These are phyloP conservation scores for Pinctada fucata DNA, from an alignment of 2,888 invertebrate species.

Conservation along the genomic window DNA sequence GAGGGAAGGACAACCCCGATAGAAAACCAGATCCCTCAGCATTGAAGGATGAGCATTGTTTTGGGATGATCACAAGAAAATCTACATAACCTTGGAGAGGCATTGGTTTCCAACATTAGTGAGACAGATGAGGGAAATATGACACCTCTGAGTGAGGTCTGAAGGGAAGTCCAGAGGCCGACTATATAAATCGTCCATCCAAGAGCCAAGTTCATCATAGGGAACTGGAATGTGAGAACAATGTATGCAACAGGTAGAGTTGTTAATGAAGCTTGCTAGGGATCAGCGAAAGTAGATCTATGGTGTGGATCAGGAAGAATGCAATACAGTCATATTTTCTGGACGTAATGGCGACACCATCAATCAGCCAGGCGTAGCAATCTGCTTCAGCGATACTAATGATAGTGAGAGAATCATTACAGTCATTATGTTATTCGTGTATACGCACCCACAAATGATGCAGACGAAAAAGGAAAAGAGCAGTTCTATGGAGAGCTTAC, in stretches of 20 bases:
- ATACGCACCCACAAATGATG: not conserved
- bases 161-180: slow-evolving; percentile 4
- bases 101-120: not conserved
- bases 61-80: slow-evolving; percentile 6
- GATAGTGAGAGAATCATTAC: not conserved
- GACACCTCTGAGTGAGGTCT: not conserved
- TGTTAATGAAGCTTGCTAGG: not conserved
- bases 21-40: not conserved
- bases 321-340: not conserved
- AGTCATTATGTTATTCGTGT: not conserved
- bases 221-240: slow-evolving; percentile 8
- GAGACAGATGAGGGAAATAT: not conserved
- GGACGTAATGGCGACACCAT: not conserved
- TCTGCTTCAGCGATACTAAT: not conserved
- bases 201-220: not conserved
- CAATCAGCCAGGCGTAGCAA: not conserved
- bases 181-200: not conserved
- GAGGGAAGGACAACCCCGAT: slow-evolving; percentile 1
- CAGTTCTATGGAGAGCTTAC: not conserved
- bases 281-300: not conserved
- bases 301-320: slow-evolving; percentile 9
- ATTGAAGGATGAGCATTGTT: not conserved
- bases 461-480: not conserved
- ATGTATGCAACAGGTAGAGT: not conserved
- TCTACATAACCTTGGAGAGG: slow-evolving; percentile 1